A percentile compares a stretch with the other conserved stretches of the same genome.
These are phyloP conservation scores for Pipistrellus nathusii DNA, from an alignment of 2,797 vertebrate species.

Conservation along the genomic window DNA sequence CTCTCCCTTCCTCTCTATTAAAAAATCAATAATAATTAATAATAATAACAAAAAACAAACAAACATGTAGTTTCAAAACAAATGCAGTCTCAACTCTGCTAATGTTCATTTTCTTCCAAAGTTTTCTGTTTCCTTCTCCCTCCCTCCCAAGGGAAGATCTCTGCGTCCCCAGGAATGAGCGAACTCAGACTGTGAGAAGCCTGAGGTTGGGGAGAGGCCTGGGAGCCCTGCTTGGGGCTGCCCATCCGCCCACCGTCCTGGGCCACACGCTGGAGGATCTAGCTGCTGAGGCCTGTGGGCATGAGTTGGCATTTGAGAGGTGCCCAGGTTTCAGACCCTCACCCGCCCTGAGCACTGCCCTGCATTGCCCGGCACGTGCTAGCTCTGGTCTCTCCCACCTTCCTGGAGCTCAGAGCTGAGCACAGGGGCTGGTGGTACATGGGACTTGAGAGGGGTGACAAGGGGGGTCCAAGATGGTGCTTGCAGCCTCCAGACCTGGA, in stretches of 20 bases:
- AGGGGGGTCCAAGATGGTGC: not conserved
- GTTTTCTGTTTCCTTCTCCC: not conserved
- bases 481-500: not conserved
- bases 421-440: not conserved
- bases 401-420: not conserved
- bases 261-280: not conserved
- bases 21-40: no score
- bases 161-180: not conserved
- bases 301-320: not conserved
- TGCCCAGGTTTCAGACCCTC: not conserved
- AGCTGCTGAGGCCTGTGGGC: not conserved
- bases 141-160: not conserved
- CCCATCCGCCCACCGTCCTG: not conserved
- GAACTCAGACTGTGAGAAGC: not conserved
- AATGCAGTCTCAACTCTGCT: not conserved
- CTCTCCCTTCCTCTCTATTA: no score
- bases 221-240: not conserved
- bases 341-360: not conserved
- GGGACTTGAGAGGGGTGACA: fast-evolving
- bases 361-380: not conserved
- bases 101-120: not conserved
- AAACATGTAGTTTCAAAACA: not conserved
- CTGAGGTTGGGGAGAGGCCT: not conserved
- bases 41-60: no score
- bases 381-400: not conserved